A percentile compares a stretch with the other conserved stretches of the same genome.
These are phyloP conservation scores for Diaperis boleti DNA, from an alignment of 2,888 invertebrate genomes.

Conservation along the genomic window DNA sequence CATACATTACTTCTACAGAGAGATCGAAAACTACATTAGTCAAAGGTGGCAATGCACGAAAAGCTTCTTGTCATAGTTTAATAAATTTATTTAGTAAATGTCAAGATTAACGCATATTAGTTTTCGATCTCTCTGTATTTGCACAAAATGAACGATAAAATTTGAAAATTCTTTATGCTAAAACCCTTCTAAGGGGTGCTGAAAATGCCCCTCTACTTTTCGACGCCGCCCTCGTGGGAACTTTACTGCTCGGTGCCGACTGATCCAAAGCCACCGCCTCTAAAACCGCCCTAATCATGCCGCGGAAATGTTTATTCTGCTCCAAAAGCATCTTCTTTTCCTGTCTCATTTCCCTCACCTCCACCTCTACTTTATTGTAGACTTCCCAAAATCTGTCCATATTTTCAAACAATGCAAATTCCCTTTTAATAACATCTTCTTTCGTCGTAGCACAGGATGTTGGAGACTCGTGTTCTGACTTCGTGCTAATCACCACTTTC, in stretches of 20 bases:
- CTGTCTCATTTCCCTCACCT: conserved; percentile 63
- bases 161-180: not conserved
- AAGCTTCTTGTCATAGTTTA: too few relatives aligned
- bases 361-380: conserved; percentile 67
- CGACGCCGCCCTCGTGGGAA: conserved; percentile 51
- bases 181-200: conserved; percentile 24
- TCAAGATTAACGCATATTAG: too few relatives aligned
- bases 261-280: conserved; percentile 58
- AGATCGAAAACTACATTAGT: too few relatives aligned
- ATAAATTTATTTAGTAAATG: too few relatives aligned
- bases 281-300: conserved; percentile 61
- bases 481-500: conserved; percentile 21
- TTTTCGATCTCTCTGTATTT: too few relatives aligned
- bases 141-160: too few relatives aligned
- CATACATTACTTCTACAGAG: too few relatives aligned
- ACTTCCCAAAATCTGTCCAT: conserved; percentile 70
- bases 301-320: conserved; percentile 67
- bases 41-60: too few relatives aligned
- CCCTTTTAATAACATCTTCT: conserved; percentile 24
- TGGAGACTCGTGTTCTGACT: conserved; percentile 34
- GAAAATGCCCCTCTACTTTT: conserved; percentile 46
- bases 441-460: conserved; percentile 12
- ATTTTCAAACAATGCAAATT: conserved; percentile 53
- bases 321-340: conserved; percentile 64
- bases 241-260: conserved; percentile 48